These are phyloP conservation scores for Eristalinus sepulchralis DNA, from an alignment of 2,888 invertebrate species.

Conservation along the genomic window DNA sequence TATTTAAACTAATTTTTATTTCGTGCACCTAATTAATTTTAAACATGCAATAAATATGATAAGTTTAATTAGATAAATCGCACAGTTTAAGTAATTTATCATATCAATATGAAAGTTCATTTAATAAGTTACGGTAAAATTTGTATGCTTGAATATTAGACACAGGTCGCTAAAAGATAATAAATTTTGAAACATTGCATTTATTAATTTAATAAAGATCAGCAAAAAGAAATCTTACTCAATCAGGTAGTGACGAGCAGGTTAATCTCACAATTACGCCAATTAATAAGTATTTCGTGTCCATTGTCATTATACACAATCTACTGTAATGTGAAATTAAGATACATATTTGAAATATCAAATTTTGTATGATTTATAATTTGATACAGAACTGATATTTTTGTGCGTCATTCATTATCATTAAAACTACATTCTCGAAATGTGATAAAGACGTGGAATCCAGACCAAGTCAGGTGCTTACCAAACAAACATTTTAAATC, in stretches of 20 bases:
- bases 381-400: too few species aligned
- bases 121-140: background rate
- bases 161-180: too few species aligned
- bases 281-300: background rate
- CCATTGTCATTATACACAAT: background rate
- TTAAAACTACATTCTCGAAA: too few species aligned
- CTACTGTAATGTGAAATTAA: slow-evolving; percentile 11
- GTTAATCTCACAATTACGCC: background rate
- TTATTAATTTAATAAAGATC: too few species aligned
- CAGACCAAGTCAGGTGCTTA: too few species aligned
- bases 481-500: too few species aligned
- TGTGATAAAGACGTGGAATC: too few species aligned
- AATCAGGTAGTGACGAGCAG: background rate
- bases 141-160: too few species aligned
- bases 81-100: background rate
- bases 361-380: too few species aligned
- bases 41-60: background rate
- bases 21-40: background rate
- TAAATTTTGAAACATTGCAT: too few species aligned
- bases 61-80: background rate
- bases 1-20: background rate
- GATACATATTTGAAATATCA: slow-evolving; percentile 53
- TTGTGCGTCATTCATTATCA: too few species aligned
- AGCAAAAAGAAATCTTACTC: background rate
- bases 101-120: background rate